phyloP scores from a whole-genome alignment of 2,888 invertebrate genomes.

The Serripes groenlandicus region DNA sequence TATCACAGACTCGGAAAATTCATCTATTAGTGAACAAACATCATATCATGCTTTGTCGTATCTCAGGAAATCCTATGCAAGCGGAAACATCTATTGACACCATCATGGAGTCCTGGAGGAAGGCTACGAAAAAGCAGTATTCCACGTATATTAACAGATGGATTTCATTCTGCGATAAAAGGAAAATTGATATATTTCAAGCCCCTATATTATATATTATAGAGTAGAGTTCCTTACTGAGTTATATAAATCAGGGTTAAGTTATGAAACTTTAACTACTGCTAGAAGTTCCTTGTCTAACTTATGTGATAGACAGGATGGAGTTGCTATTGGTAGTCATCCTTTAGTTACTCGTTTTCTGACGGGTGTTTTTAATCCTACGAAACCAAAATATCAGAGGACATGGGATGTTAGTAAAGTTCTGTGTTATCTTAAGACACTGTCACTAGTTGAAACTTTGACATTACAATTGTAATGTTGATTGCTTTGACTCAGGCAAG shows the following conservation, averaged over 20 bases:
- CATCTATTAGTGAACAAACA: conserved; percentile 28
- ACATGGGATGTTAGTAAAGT: conserved; percentile 37
- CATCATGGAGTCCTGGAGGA: conserved; percentile 49
- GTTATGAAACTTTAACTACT: conserved; percentile 37
- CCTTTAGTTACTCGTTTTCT: conserved; percentile 28
- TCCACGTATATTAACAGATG: conserved; percentile 32
- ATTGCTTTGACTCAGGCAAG: conserved; percentile 24
- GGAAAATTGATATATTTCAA: conserved; percentile 25
- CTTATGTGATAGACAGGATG: conserved; percentile 16
- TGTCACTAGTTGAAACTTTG: conserved; percentile 23
- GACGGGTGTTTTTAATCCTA: conserved; percentile 27
- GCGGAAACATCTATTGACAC: conserved; percentile 21
- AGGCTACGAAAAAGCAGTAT: conserved; percentile 38
- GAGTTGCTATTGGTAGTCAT: conserved; percentile 18
- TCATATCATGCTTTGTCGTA: conserved; percentile 37
- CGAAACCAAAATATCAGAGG: conserved; percentile 23
- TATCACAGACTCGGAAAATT: conserved; percentile 3
- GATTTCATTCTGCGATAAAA: conserved; percentile 23
- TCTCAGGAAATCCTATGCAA: conserved; percentile 24
- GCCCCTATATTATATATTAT: conserved; percentile 13
- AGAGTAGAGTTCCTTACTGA: conserved; percentile 26
- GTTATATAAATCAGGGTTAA: conserved; percentile 26
- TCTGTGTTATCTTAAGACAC: conserved; percentile 12
- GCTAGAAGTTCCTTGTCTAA: conserved; percentile 36
- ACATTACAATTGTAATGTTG: conserved; percentile 12